These are phyloP conservation scores for Pantherophis guttatus DNA, from an alignment of 2,113 vertebrate genomes.

Conservation along the genomic window DNA sequence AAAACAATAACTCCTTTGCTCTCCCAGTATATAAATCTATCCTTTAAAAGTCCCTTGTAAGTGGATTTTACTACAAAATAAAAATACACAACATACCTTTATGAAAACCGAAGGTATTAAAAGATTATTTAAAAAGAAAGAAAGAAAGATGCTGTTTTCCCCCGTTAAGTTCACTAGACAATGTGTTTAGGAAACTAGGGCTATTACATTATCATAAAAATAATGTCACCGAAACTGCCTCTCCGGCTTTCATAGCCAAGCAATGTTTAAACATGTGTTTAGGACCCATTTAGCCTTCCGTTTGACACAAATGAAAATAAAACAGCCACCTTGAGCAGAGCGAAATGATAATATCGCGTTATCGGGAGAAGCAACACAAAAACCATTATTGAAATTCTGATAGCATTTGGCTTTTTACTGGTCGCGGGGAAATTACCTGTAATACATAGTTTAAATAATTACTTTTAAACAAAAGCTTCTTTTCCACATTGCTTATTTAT, in stretches of 20 bases:
- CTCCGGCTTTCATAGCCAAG: constrained; percentile 47
- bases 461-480: constrained; percentile 81
- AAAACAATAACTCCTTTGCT: neutral
- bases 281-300: constrained; percentile 56
- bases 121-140: neutral
- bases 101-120: constrained; percentile 44
- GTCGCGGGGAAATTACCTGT: constrained; percentile 79
- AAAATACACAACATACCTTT: constrained; percentile 49
- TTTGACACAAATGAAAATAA: constrained; percentile 66
- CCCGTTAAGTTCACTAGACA: constrained; percentile 53
- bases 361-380: constrained; percentile 63
- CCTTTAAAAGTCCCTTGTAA: constrained; percentile 27
- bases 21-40: neutral
- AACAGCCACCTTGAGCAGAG: constrained; percentile 59
- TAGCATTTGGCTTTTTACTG: constrained; percentile 71
- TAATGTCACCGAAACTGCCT: constrained; percentile 46
- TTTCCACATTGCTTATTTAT: constrained; percentile 70
- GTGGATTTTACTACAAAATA: constrained; percentile 43
- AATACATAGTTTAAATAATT: constrained; percentile 81
- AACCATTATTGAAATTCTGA: constrained; percentile 75
- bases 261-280: constrained; percentile 48
- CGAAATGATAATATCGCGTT: constrained; percentile 69
- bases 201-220: constrained; percentile 60
- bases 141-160: constrained; percentile 46
- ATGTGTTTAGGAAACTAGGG: constrained; percentile 50